A percentile compares a stretch with the other conserved stretches of the same genome.
Evolutionary conservation across 2,888 invertebrate species (phyloP).

Genomic region (Neoascia interrupta): DNA sequence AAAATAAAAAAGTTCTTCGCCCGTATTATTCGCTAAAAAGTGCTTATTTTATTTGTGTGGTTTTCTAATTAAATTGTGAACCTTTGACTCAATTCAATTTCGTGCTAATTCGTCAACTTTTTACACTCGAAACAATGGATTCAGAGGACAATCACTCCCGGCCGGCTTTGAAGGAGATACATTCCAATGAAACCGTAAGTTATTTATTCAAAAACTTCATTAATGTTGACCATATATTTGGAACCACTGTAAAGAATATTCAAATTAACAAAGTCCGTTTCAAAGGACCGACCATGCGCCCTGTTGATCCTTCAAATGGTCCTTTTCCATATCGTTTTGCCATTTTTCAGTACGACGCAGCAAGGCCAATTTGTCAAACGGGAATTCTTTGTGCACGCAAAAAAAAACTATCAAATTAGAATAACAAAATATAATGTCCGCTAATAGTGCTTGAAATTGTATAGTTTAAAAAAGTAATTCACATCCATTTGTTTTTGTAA

Average conservation of each 20-base stretch:
- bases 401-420: too few relatives aligned
- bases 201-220: neutral
- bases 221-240: neutral
- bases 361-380: slow-evolving; percentile 34
- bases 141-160: slow-evolving; percentile 42
- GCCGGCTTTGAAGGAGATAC: slow-evolving; percentile 57
- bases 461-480: neutral
- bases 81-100: too few relatives aligned
- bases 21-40: too few relatives aligned
- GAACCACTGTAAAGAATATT: slow-evolving; percentile 30
- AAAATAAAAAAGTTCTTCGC: neutral
- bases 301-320: slow-evolving; percentile 56
- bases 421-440: neutral
- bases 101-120: neutral
- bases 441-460: slow-evolving; percentile 3
- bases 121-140: slow-evolving; percentile 16
- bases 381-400: too few relatives aligned
- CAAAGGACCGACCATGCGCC: slow-evolving; percentile 42
- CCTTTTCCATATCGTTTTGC: slow-evolving; percentile 24
- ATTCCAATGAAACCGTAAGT: slow-evolving; percentile 60
- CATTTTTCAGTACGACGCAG: slow-evolving; percentile 37
- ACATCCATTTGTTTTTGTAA: slow-evolving; percentile 1
- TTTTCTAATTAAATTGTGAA: too few relatives aligned
- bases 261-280: slow-evolving; percentile 8
- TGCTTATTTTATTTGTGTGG: neutral